Evolutionary conservation across 2,113 vertebrate genomes (phyloP), one percentile per base, ranked within the genome.

Genomic region (Tragelaphus scriptus): DNA sequence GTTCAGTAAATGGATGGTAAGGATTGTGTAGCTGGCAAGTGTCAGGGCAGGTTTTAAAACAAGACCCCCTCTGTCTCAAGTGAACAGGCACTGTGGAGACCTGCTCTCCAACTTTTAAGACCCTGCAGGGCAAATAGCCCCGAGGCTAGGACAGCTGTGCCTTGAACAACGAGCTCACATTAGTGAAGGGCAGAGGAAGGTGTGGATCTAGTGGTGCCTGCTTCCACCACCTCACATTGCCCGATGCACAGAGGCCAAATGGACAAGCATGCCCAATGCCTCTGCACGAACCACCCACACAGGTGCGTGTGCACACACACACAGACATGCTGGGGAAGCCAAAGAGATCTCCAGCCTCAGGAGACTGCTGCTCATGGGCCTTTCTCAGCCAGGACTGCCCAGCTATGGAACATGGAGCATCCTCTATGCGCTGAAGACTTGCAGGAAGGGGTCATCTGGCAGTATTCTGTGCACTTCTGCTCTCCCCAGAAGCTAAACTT

Each of bases 331-430:
- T 26, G 14, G 30, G 11, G 21, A 21, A 53, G 26, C 19, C 19
- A 21, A 28, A 32, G 25, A 51, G 55, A 9, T 26, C 23, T 81
- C 30, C 32, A 47, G 25, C 44, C 59, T 58, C 30, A 7, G 13
- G 3, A 23, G 12, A 14, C 49, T 36, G 49, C 55, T 1, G 0
- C 32, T 55, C 12, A 0, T 2, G 25, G 61, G 65, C 9, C 79
- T 40, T 36, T 14, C 59, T 30, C 49, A 55, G 77, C 16, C 3
- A 0, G 2, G 19, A 13, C 44, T 56, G 5, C 16, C 13, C 7
- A 2, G 5, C 9, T 9, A 1, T 8, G 32, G n/a, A 40, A 5
- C 2, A 1, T 5, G 8, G 1, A 1, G 15, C 3, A 2, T 17
- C n/a, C 30, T 3, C 11, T 16, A 23, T n/a, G 44, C 26, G 0